Conservation (phyloP, 2,113 vertebrate species). For the Lophochroa leadbeateri region DNA sequence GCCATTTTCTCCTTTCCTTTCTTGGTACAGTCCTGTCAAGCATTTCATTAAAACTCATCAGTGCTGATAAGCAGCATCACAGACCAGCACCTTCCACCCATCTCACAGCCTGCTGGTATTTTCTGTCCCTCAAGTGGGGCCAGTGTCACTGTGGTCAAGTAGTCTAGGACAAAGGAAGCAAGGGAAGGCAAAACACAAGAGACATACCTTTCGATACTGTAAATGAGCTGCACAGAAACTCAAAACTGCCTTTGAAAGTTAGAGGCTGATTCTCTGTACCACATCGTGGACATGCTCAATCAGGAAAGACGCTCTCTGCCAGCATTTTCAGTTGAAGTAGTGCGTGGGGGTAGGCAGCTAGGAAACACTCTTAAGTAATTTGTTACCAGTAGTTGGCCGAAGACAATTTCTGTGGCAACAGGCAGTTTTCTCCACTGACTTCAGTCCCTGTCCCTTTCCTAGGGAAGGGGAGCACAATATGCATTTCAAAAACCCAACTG, state of each 20-base stretch:
- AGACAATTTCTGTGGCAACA: background rate
- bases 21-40: background rate
- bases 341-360: background rate
- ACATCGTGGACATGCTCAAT: background rate
- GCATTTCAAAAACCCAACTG: background rate
- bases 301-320: background rate
- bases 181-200: background rate
- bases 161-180: background rate
- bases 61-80: background rate
- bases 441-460: background rate
- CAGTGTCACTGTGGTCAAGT: background rate
- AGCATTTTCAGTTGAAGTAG: background rate
- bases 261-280: background rate
- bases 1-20: background rate
- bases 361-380: background rate
- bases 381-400: background rate
- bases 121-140: background rate
- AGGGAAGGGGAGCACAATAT: fast-evolving
- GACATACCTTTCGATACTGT: background rate
- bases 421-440: background rate
- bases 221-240: background rate
- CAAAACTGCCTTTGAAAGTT: background rate
- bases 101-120: background rate
- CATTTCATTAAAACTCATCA: background rate
- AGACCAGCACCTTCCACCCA: background rate